These are phyloP conservation scores for Caenorhabditis sulstoni DNA, from an alignment of 2,888 invertebrate species.

Conservation along the genomic window DNA sequence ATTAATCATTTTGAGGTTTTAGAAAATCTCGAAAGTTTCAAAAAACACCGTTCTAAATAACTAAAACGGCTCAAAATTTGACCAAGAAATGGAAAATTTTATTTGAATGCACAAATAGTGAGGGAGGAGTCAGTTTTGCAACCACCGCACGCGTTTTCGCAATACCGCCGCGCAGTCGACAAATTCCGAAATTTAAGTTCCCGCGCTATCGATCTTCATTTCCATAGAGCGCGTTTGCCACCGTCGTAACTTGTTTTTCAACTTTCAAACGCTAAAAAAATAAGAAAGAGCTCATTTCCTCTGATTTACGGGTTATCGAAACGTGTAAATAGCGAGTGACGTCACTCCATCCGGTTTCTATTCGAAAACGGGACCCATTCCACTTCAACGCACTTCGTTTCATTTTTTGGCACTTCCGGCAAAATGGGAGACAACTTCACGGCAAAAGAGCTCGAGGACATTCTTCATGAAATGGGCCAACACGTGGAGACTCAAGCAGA, in stretches of 20 bases:
- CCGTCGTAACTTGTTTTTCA: constrained; percentile 5
- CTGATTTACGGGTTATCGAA: constrained; percentile 17
- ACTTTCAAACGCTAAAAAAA: constrained; percentile 8
- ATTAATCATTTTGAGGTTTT: neutral
- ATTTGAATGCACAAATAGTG: no score
- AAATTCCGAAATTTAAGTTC: constrained; percentile 4
- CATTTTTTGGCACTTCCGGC: neutral
- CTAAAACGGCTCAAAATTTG: no score
- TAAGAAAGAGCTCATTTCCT: constrained; percentile 7
- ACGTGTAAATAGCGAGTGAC: neutral
- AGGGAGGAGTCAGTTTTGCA: constrained; percentile 25
- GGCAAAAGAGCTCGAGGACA: constrained; percentile 51
- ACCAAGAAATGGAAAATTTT: no score
- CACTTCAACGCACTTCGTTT: constrained; percentile 10
- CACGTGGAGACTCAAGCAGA: constrained; percentile 20
- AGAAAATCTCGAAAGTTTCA: neutral
- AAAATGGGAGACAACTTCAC: constrained; percentile 40
- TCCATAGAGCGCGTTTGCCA: neutral
- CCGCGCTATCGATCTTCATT: neutral
- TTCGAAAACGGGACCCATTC: neutral
- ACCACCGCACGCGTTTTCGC: constrained; percentile 9
- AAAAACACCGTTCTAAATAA: neutral
- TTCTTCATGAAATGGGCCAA: constrained; percentile 49
- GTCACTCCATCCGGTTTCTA: constrained; percentile 32
- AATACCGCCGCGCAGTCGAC: neutral